Conservation (phyloP, 2,888 invertebrate genomes). For the Philereme vetulata region DNA sequence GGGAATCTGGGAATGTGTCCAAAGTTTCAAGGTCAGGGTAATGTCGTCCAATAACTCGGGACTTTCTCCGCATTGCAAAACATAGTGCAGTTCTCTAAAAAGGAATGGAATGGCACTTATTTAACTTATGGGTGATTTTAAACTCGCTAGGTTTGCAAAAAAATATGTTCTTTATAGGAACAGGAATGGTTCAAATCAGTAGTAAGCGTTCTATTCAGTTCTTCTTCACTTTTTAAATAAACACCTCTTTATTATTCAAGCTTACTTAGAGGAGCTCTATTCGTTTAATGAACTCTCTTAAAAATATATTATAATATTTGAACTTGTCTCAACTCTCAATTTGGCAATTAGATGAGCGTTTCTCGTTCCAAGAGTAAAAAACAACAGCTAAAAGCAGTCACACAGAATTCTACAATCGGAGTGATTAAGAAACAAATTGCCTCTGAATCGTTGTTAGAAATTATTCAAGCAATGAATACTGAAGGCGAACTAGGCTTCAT, state of each 20-base stretch:
- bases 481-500: constrained; percentile 34
- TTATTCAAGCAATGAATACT: constrained; percentile 39
- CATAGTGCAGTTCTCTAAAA: not conserved
- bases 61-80: constrained; percentile 7
- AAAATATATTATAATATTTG: too few relatives aligned
- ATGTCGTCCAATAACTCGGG: not conserved
- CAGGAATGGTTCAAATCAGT: too few relatives aligned
- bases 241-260: too few relatives aligned
- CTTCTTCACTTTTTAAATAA: too few relatives aligned
- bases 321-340: constrained; percentile 10
- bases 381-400: constrained; percentile 27
- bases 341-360: constrained; percentile 24
- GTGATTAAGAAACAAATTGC: constrained; percentile 38
- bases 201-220: too few relatives aligned
- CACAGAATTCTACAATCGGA: constrained; percentile 30
- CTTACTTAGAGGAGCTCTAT: too few relatives aligned
- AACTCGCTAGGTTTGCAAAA: too few relatives aligned
- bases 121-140: too few relatives aligned
- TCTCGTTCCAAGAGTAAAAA: constrained; percentile 25
- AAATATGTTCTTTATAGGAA: too few relatives aligned
- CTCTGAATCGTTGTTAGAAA: constrained; percentile 36
- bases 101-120: too few relatives aligned
- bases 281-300: too few relatives aligned
- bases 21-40: constrained; percentile 12
- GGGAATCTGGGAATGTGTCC: constrained; percentile 6